phyloP scores from a whole-genome alignment of 2,888 invertebrate genomes.

The Brachynemurus nebulosus region DNA sequence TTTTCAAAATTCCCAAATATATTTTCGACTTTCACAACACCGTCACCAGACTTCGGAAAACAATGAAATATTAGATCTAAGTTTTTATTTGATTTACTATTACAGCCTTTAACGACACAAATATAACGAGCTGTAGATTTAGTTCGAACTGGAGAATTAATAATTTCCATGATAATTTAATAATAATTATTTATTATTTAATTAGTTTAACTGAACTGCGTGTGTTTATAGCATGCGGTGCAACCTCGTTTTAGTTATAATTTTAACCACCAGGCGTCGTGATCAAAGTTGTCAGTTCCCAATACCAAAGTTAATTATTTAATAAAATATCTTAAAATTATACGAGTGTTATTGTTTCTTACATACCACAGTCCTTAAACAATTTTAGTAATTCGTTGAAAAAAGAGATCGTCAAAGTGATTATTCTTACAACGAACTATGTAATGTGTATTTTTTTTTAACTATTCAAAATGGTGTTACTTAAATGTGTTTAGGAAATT shows the following conservation, averaged over 20 bases:
- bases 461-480: too few species aligned
- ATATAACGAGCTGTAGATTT: too few species aligned
- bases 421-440: too few species aligned
- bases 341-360: too few species aligned
- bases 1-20: conserved; percentile 5
- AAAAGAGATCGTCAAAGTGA: too few species aligned
- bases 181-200: neutral
- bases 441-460: too few species aligned
- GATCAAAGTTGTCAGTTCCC: neutral
- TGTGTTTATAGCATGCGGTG: neutral
- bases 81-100: conserved; percentile 3
- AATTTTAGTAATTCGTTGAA: too few species aligned
- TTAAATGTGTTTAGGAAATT: too few species aligned
- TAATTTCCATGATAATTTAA: neutral
- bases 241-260: neutral
- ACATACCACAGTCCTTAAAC: too few species aligned
- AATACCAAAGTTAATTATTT: too few species aligned
- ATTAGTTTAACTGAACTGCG: too few species aligned
- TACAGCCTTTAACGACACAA: conserved; percentile 4
- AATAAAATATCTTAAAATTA: too few species aligned
- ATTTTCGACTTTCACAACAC: conserved; percentile 6
- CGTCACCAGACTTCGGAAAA: conserved; percentile 5
- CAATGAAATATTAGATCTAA: conserved; percentile 6
- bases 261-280: neutral
- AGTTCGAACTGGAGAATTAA: neutral